phyloP scores from a whole-genome alignment of 2,797 vertebrate genomes.

The Melanotaenia pygmaea region DNA sequence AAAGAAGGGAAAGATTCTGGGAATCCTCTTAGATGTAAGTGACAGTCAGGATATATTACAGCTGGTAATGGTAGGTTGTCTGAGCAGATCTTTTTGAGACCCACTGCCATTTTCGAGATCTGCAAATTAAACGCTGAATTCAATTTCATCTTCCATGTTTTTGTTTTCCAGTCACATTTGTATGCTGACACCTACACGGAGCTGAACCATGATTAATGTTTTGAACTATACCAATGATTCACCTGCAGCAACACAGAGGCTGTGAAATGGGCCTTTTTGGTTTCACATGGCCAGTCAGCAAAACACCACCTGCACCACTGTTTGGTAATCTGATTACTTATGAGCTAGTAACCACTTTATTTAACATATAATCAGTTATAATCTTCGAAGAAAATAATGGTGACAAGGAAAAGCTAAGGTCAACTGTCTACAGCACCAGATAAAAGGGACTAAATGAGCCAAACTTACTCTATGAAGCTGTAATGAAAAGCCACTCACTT shows the following conservation, averaged over 20 bases:
- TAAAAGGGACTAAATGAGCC: background rate
- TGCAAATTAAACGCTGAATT: background rate
- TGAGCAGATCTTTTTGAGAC: background rate
- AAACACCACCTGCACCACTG: conserved; percentile 29
- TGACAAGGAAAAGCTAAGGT: conserved; percentile 6
- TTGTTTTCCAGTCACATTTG: background rate
- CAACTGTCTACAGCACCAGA: background rate
- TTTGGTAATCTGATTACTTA: conserved; percentile 38
- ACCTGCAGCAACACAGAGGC: background rate
- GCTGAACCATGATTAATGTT: background rate
- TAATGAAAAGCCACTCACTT: background rate
- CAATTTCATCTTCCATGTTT: background rate
- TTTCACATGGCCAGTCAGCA: conserved; percentile 22
- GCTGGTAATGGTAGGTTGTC: background rate
- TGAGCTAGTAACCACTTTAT: conserved; percentile 17
- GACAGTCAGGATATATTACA: conserved; percentile 9
- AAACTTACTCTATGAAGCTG: background rate
- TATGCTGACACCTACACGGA: background rate
- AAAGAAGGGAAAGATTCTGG: conserved; percentile 18
- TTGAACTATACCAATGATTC: conserved; percentile 7
- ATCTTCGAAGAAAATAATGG: background rate
- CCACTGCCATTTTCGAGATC: background rate
- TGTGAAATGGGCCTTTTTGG: conserved; percentile 1
- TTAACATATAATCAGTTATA: background rate
- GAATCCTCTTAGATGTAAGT: conserved; percentile 28